phyloP scores from a whole-genome alignment of 2,888 invertebrate species.

The Eustalomyia histrio region DNA sequence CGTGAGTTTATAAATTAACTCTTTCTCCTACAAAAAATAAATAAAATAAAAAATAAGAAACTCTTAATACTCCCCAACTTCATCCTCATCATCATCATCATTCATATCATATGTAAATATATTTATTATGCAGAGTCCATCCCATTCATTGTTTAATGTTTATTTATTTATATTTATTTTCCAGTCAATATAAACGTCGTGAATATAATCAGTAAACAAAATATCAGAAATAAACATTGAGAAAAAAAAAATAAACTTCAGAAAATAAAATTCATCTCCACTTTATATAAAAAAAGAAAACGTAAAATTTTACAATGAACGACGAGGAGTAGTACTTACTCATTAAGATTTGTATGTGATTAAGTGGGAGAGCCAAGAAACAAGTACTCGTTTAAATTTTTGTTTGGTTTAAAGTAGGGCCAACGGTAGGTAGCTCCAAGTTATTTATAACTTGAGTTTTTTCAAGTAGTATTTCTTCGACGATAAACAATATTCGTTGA shows the following conservation, averaged over 20 bases:
- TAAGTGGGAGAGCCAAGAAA: conserved; percentile 25
- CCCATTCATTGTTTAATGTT: conserved; percentile 60
- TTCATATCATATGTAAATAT: too few species aligned
- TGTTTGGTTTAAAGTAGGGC: too few species aligned
- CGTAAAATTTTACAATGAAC: neutral
- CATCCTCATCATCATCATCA: conserved; percentile 10
- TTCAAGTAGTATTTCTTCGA: too few species aligned
- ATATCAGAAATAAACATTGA: neutral
- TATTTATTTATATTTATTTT: conserved; percentile 76
- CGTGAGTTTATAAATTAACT: conserved; percentile 64
- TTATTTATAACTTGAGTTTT: too few species aligned
- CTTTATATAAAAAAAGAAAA: conserved; percentile 25
- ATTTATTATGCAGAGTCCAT: neutral
- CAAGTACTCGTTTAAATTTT: too few species aligned
- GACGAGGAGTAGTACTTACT: conserved; percentile 40
- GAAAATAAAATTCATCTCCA: conserved; percentile 47
- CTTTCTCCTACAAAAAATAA: conserved; percentile 1
- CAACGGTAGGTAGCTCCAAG: too few species aligned
- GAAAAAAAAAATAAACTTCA: conserved; percentile 49
- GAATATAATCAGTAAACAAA: conserved; percentile 75
- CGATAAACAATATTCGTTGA: too few species aligned
- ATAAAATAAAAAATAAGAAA: conserved; percentile 30
- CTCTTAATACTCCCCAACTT: neutral
- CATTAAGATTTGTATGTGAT: conserved; percentile 22
- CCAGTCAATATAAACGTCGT: conserved; percentile 78